These are phyloP conservation scores for Chrysomela aeneicollis DNA, from an alignment of 2,888 invertebrate genomes.

Conservation along the genomic window DNA sequence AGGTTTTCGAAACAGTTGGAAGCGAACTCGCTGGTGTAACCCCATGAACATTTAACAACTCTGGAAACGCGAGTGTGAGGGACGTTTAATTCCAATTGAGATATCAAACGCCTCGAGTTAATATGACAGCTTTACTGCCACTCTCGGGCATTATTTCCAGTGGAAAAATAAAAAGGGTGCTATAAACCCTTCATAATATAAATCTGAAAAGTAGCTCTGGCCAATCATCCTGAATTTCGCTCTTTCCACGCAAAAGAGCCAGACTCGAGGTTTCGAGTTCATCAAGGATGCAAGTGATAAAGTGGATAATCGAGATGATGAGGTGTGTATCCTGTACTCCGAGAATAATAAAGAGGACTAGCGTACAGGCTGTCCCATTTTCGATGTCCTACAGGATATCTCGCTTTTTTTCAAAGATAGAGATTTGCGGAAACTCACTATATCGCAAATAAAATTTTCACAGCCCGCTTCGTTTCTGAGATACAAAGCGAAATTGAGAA, in stretches of 20 bases:
- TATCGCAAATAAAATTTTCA: no score
- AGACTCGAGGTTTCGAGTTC: neutral
- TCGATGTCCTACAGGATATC: no score
- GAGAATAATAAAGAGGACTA: no score
- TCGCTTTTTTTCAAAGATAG: no score
- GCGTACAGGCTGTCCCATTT: no score
- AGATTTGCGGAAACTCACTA: no score
- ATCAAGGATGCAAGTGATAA: neutral
- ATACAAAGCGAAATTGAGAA: no score
- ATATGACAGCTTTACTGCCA: conserved; percentile 53
- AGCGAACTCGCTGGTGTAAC: neutral
- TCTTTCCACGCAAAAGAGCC: neutral
- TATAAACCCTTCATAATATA: conserved; percentile 57
- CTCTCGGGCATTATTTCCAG: conserved; percentile 50
- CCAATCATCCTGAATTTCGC: conserved; percentile 47
- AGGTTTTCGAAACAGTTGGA: no score
- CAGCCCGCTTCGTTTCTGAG: no score
- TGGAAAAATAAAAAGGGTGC: conserved; percentile 51
- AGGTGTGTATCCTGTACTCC: no score
- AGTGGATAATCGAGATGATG: neutral
- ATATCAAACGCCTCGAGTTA: conserved; percentile 52
- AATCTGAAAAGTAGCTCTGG: conserved; percentile 51
- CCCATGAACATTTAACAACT: conserved; percentile 49
- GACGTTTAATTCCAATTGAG: conserved; percentile 47
- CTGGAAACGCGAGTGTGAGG: conserved; percentile 47